These are phyloP conservation scores for Galerucella nymphaeae DNA, from an alignment of 2,888 invertebrate species.

Conservation along the genomic window DNA sequence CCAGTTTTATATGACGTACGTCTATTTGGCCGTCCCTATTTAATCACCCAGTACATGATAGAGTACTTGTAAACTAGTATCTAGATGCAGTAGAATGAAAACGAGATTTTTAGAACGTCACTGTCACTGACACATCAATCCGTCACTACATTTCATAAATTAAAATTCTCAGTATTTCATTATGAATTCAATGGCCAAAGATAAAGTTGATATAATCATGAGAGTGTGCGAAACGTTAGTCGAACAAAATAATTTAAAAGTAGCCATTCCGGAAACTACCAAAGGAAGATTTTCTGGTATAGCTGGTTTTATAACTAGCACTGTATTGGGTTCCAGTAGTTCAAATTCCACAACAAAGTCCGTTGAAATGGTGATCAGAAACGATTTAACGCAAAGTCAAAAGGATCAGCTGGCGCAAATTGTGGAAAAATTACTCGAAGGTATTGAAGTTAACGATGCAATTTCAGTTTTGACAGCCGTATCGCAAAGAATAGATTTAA, in stretches of 20 bases:
- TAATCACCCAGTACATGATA: too few species aligned
- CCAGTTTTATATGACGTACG: too few species aligned
- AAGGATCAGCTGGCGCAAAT: slow-evolving; percentile 16
- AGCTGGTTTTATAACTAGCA: slow-evolving; percentile 19
- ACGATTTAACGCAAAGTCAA: slow-evolving; percentile 24
- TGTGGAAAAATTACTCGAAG: slow-evolving; percentile 12
- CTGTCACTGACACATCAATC: background rate
- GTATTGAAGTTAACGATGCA: slow-evolving; percentile 15
- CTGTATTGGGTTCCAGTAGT: slow-evolving; percentile 20
- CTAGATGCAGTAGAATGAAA: too few species aligned
- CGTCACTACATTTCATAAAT: background rate
- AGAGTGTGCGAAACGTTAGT: slow-evolving; percentile 25
- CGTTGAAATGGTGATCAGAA: slow-evolving; percentile 22
- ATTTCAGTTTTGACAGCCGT: background rate
- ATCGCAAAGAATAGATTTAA: slow-evolving; percentile 1
- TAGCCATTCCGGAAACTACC: slow-evolving; percentile 16
- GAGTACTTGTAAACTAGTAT: too few species aligned
- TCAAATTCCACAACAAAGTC: slow-evolving; percentile 13
- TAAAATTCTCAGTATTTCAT: slow-evolving; percentile 7
- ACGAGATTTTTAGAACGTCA: background rate
- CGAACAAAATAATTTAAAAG: slow-evolving; percentile 32
- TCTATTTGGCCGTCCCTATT: too few species aligned
- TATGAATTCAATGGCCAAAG: background rate
- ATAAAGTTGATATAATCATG: slow-evolving; percentile 18
- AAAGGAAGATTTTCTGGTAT: slow-evolving; percentile 23